A percentile compares a stretch with the other conserved stretches of the same genome.
Evolutionary conservation across 2,113 vertebrate genomes (phyloP).

Genomic region (Centropus unirufus): DNA sequence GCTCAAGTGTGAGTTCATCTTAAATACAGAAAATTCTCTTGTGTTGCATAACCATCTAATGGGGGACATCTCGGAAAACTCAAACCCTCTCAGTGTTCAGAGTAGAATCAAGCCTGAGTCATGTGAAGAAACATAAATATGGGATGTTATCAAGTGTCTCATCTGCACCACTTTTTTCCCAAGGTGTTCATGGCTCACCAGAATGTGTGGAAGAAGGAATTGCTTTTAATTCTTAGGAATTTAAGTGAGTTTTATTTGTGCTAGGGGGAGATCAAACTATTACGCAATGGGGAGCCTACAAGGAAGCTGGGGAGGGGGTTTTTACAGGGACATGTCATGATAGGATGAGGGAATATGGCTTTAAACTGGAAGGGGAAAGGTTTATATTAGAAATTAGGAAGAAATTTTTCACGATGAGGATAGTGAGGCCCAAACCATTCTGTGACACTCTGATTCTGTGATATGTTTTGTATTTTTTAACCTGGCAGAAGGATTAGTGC

Average conservation of each 20-base stretch:
- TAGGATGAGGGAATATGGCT: too few relatives aligned
- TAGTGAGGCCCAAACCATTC: too few relatives aligned
- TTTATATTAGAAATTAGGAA: too few relatives aligned
- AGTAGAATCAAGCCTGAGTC: background rate
- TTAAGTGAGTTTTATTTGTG: background rate
- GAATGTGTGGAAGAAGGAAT: background rate
- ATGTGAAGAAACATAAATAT: background rate
- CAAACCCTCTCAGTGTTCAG: background rate
- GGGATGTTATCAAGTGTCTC: background rate
- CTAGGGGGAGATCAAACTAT: background rate
- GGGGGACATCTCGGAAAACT: background rate
- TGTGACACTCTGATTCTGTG: too few relatives aligned
- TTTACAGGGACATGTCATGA: too few relatives aligned
- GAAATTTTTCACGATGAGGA: too few relatives aligned
- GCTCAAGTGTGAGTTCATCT: background rate
- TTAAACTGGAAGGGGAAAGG: too few relatives aligned
- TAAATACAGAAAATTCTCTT: background rate
- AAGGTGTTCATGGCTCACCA: background rate
- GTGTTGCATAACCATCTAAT: background rate
- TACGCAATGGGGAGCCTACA: too few relatives aligned
- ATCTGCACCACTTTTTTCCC: fast-evolving
- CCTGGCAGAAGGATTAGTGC: background rate
- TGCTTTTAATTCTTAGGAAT: background rate
- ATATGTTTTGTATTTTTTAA: background rate
- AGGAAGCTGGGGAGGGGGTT: too few relatives aligned